These are phyloP conservation scores for Coregonus clupeaformis DNA, from an alignment of 2,113 vertebrate genomes.

Conservation along the genomic window DNA sequence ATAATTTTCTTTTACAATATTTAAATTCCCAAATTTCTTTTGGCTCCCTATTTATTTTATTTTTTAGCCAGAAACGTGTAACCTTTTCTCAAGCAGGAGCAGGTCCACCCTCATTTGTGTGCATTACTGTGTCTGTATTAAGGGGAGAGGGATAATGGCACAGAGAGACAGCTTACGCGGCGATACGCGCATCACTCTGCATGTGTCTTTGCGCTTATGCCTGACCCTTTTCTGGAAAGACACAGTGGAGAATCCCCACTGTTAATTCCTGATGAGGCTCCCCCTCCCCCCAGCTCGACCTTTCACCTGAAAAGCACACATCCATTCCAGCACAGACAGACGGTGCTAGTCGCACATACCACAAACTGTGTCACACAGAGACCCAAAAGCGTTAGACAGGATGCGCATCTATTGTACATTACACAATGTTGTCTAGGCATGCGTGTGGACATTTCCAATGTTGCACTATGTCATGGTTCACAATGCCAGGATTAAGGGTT, in stretches of 20 bases:
- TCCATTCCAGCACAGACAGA: conserved; percentile 4
- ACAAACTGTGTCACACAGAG: neutral
- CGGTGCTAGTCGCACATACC: neutral
- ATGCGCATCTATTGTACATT: too few species aligned
- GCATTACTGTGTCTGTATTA: neutral
- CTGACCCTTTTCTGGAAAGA: conserved; percentile 35
- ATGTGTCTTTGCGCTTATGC: conserved; percentile 32
- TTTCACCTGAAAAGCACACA: conserved; percentile 53
- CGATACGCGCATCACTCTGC: conserved; percentile 15
- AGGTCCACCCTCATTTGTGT: neutral
- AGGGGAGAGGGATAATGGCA: neutral
- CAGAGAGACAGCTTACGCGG: neutral
- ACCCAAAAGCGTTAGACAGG: neutral
- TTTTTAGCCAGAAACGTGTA: neutral
- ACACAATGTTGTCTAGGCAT: too few species aligned
- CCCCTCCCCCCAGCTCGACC: conserved; percentile 14
- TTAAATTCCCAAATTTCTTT: neutral
- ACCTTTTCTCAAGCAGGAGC: too few species aligned
- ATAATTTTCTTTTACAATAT: too few species aligned
- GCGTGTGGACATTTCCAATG: neutral
- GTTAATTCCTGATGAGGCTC: conserved; percentile 42
- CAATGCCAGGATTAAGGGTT: conserved; percentile 19
- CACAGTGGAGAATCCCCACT: conserved; percentile 42
- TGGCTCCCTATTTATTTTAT: conserved; percentile 7
- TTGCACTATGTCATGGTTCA: conserved; percentile 1